Base-by-base conservation (phyloP, 2,113 vertebrate genomes). In the Chascanopsetta lugubris region DNA sequence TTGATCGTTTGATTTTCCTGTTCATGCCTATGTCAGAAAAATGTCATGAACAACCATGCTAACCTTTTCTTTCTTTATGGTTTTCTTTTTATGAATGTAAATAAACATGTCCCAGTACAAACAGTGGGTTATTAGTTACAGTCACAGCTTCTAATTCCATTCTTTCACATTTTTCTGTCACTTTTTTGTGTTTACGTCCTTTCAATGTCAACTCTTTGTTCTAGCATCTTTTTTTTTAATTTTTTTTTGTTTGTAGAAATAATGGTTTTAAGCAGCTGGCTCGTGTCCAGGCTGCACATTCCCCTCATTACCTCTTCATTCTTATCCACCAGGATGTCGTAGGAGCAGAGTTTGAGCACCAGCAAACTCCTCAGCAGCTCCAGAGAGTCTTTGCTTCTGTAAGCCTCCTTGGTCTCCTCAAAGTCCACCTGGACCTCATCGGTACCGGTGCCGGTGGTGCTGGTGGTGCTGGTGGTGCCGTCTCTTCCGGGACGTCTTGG, bases 321-420 rank as follows among this genome's bases (percentile, higher is more conserved):
- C 69, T 80, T 86, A 59, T 92, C 88, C 32, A 92, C 93, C 75
- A 93, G 71, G 48, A 92, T 67, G 80, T 90, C 90, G 67, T 86
- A 84, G 1, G 89, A 83, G 75, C 92, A 94, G n/a, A 94, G 87
- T 83, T 92, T 88, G 49, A 93, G 89, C 68, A 93, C 93, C 63
- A 92, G 1, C 63, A 94, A 82, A 61, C 93, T 93, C 27, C 92
- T 68, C 38, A 92, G 75, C 8, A 93, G 91, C 89, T 95, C 94
- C 6, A 88, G 62, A 11, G 72, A 94, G 87, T 82, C 85, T 86
- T 95, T 96, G 88, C 91, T 94, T 57, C 85, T 87, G 62, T 91
- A 95, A 4, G 94, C 94, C 68, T 93, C 93, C 13, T 54, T 84
- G 17, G 84, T 62, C 56, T 92, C 84, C 2, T 81, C 87, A 51